A percentile compares a stretch with the other conserved stretches of the same genome.
Evolutionary conservation across 2,797 vertebrate genomes (phyloP).

Genomic region (Tangara arthus): DNA sequence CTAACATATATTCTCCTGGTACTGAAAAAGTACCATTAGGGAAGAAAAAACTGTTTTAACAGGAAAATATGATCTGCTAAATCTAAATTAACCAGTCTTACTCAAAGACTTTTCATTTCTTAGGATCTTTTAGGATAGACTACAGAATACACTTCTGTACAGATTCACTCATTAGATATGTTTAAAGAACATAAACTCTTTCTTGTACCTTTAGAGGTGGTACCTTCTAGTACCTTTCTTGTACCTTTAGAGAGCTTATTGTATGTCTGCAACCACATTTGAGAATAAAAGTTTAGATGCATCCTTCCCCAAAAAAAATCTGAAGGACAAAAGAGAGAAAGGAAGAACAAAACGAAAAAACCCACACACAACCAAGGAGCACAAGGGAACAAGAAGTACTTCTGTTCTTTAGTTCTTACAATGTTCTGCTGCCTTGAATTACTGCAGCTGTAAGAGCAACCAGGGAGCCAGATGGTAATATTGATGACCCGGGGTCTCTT

Average conservation of each 20-base stretch:
- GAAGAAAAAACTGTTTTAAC: background rate
- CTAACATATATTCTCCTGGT: background rate
- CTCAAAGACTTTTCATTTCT: background rate
- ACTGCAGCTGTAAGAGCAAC: background rate
- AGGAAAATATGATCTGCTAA: background rate
- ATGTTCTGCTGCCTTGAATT: background rate
- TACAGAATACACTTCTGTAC: background rate
- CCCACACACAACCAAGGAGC: background rate
- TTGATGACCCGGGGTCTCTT: background rate
- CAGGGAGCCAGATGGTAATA: background rate
- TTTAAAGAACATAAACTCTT: background rate
- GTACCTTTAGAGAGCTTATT: background rate
- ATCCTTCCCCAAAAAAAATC: background rate
- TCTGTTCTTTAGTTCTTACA: background rate
- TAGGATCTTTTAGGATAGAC: background rate
- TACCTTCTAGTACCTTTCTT: too few species aligned
- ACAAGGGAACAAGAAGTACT: background rate
- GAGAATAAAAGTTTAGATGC: background rate
- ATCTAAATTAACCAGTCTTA: background rate
- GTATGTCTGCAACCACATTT: background rate
- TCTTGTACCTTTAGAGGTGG: background rate
- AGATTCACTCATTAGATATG: fast-evolving
- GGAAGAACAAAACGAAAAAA: background rate
- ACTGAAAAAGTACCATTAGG: background rate
- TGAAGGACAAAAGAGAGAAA: background rate